Base-by-base conservation (phyloP, 2,888 invertebrate species). In the Ceriagrion tenellum region DNA sequence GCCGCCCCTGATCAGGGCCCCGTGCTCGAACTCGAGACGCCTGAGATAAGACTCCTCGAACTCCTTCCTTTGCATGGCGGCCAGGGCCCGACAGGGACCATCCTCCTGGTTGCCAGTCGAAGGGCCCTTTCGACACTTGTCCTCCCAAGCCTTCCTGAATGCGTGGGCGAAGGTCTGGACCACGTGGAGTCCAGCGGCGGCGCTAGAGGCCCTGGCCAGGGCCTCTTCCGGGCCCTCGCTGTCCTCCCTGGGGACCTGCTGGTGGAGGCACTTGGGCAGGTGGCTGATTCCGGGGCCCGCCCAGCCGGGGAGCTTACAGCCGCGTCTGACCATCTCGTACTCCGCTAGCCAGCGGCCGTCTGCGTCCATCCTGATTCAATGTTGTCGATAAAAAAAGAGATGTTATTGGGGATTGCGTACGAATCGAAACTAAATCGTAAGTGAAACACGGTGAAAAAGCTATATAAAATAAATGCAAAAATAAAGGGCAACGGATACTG, bases 81-180 rank as follows among this genome's bases (percentile, higher is more conserved):
- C 95, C 23, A 96, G 95, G 16, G 95, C 95, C 0, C 95, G 93
- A 91, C 96, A 96, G 23, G 96, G 95, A 1, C 96, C 96, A 0
- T 95, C 95, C 12, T 95, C 95, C 56, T 95, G 90, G 10, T 13
- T 20, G 2, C 69, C 69, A 0, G 69, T 8, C 4, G 47, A 47
- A 47, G 47, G 47, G 23, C 26, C 69, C 69, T n/a, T 74, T 23
- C 95, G 89, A 95, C 96, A 96, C 63, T 96, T 96, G 55, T 95
- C 96, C 47, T 96, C 95, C 96, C 96, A 96, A 8, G 96, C 96
- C 55, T 96, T 96, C 56, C 96, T 96, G 91, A 96, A 95, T 0
- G 96, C 96, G 69, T 96, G 96, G n/a, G 96, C 96, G 59, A 96
- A 96, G 6, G 96, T 96, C 90, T 96, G 96, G 18, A 96, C 95